Base-by-base conservation (phyloP, 2,113 vertebrate species). In the Ptilonorhynchus violaceus region DNA sequence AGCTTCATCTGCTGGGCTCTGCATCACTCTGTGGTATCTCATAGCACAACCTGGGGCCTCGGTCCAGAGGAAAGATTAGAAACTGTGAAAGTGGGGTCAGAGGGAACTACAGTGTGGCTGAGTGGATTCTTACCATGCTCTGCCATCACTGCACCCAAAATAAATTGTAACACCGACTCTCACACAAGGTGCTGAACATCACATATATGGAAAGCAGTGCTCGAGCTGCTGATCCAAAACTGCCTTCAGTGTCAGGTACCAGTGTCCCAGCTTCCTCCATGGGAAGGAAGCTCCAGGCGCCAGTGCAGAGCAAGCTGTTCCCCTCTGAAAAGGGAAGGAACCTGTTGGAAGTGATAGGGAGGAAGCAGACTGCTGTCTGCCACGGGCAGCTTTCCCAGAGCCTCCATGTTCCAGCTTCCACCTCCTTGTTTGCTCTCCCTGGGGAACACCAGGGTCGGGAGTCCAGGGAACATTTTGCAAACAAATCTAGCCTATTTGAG, bases 91-190 rank as follows among this genome's bases (percentile, higher is more conserved):
- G 35, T 4, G 8, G 18, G 7, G 12, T 58, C 47, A 89, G n/a
- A 52, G 28, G 15, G 23, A 92, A 66, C 19, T 28, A 13, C 3
- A 1, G 42, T 4, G n/a, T 55, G 39, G 56, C 35, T 82, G 2
- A 13, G 5, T 21, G 33, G 52, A 81, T 56, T 86, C 49, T 42
- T 44, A 58, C 52, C 18, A 21, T 7, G 5, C 15, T 68, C 68
- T 6, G 2, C 33, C 27, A n/a, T 28, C 63, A 58, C 13, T 3
- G 4, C 27, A 63, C 30, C 18, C 2, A 0, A 13, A 53, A 80
- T 4, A 33, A 1, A 41, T 7, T 11, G 5, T 14, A 62, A 74
- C 1, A 2, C 22, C 49, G 60, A 11, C 27, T 75, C 58, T 79
- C 2, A 0, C 28, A 39, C 11, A 22, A 44, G 8, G 30, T 10